phyloP scores from a whole-genome alignment of 2,888 invertebrate species.

The Drosophila diplacantha region DNA sequence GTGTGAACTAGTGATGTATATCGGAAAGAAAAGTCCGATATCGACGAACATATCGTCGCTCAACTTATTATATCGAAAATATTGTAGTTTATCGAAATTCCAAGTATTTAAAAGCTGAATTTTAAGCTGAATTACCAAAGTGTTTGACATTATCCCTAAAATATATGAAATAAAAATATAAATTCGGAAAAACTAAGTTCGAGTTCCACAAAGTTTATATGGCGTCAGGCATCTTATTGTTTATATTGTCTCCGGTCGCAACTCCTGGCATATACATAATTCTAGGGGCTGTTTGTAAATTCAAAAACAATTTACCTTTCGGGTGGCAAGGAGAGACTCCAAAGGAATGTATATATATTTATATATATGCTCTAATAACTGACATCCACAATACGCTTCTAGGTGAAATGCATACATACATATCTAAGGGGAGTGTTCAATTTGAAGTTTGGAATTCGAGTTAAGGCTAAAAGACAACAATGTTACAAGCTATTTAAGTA shows the following conservation, averaged over 20 bases:
- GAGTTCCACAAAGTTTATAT: neutral
- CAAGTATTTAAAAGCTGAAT: too few relatives aligned
- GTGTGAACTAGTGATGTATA: too few relatives aligned
- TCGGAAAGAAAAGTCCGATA: too few relatives aligned
- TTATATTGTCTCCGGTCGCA: neutral
- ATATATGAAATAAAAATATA: neutral
- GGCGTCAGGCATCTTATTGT: neutral
- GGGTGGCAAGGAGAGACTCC: constrained; percentile 1
- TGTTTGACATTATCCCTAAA: too few relatives aligned
- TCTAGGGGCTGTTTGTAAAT: constrained; percentile 43
- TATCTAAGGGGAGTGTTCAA: constrained; percentile 7
- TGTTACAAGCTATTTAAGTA: constrained; percentile 70
- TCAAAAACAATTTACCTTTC: constrained; percentile 47
- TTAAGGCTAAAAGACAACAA: constrained; percentile 30
- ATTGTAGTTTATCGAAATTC: too few relatives aligned
- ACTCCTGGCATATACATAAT: neutral
- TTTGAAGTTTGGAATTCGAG: constrained; percentile 25
- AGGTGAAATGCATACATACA: constrained; percentile 17
- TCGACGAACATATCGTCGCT: too few relatives aligned
- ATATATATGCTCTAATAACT: constrained; percentile 28
- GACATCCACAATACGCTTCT: constrained; percentile 28
- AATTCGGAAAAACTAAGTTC: neutral
- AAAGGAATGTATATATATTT: constrained; percentile 10
- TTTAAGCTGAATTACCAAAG: too few relatives aligned
- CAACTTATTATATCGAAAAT: too few relatives aligned